Conservation (phyloP, 2,888 invertebrate species). For the Agrotis exclamationis region DNA sequence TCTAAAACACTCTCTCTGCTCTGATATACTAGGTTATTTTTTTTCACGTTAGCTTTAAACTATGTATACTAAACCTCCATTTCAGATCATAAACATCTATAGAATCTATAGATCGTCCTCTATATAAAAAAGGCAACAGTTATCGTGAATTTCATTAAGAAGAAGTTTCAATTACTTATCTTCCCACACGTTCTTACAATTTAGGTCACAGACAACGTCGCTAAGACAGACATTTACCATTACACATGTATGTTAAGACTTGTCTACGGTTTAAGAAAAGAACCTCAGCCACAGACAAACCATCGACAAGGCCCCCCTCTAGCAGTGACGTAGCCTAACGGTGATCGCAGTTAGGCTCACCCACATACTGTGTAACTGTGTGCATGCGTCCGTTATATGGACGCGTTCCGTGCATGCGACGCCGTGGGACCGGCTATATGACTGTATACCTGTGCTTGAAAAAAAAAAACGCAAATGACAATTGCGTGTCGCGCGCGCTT, state of each 20-base stretch:
- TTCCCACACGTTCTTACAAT: not conserved
- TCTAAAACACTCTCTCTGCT: too few relatives aligned
- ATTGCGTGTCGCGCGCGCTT: slow-evolving; percentile 56
- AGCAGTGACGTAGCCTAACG: slow-evolving; percentile 85
- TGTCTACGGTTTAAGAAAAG: slow-evolving; percentile 1
- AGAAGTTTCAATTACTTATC: not conserved
- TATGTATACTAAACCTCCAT: not conserved
- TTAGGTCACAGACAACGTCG: slow-evolving; percentile 23
- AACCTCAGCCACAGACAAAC: slow-evolving; percentile 38
- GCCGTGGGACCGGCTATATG: slow-evolving; percentile 77
- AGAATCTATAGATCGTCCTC: too few relatives aligned
- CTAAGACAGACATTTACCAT: slow-evolving; percentile 9
- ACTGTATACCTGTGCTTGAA: slow-evolving; percentile 60
- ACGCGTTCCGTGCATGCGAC: slow-evolving; percentile 80
- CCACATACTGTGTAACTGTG: slow-evolving; percentile 89
- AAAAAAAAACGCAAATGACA: slow-evolving; percentile 64
- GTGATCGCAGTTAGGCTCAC: slow-evolving; percentile 87
- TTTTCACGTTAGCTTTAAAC: not conserved
- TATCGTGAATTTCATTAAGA: not conserved
- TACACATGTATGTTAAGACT: slow-evolving; percentile 4
- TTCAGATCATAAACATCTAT: not conserved
- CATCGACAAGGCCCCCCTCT: slow-evolving; percentile 72
- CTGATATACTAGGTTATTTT: not conserved
- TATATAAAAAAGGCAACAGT: not conserved
- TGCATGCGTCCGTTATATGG: slow-evolving; percentile 86